A percentile compares a stretch with the other conserved stretches of the same genome.
Evolutionary conservation across 2,113 vertebrate genomes (phyloP).

Genomic region (Brienomyrus longianalis): DNA sequence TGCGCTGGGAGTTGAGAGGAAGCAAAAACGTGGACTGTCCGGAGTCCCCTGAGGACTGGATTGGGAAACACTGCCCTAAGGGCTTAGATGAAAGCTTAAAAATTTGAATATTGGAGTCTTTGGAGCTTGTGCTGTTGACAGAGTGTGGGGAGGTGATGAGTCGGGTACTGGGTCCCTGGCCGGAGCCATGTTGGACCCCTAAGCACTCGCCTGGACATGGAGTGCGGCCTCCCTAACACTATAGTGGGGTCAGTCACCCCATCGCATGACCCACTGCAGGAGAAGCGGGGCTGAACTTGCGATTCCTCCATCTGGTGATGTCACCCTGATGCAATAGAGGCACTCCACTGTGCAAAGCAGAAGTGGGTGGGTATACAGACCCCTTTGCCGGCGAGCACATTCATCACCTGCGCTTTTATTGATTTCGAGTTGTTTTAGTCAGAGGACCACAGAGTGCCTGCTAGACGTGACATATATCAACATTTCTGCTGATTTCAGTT

Average conservation of each 20-base stretch:
- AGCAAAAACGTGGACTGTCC: no score
- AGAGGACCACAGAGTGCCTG: conserved; percentile 26
- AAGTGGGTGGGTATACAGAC: neutral
- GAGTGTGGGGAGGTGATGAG: neutral
- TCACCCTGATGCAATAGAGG: conserved; percentile 24
- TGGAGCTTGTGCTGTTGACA: neutral
- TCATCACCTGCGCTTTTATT: conserved; percentile 25
- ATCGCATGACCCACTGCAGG: neutral
- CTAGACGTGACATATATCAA: conserved; percentile 17
- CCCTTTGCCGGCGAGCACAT: neutral
- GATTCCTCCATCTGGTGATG: conserved; percentile 22
- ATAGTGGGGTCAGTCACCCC: neutral
- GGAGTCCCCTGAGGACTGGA: no score
- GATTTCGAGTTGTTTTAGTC: conserved; percentile 21
- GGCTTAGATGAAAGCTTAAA: neutral
- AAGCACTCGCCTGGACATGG: neutral
- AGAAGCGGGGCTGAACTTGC: neutral
- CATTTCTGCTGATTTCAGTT: neutral
- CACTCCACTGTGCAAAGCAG: conserved; percentile 15
- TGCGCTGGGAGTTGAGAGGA: no score
- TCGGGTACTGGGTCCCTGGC: neutral
- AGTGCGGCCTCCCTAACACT: neutral
- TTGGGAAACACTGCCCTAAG: no score
- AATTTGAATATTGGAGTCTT: neutral
- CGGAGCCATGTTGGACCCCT: neutral